Base-by-base conservation (phyloP, 2,888 invertebrate genomes). In the Coelopa pilipes region DNA sequence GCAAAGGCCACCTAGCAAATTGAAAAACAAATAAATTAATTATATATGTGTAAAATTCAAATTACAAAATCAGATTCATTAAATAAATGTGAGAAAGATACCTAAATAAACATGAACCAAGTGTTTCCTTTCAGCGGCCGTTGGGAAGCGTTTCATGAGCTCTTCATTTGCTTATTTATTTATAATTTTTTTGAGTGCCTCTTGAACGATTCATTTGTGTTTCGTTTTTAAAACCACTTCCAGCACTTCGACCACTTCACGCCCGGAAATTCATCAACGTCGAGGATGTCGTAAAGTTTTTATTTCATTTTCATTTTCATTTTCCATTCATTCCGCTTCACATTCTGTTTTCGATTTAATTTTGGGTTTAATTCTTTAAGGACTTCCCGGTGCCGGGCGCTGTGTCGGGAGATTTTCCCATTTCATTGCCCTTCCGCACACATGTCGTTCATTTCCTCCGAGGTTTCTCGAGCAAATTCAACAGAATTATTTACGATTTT, bases 11-110 rank as follows among this genome's bases (percentile, higher is more conserved):
- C 1, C 62, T 19, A 49, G 21, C 13, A 45, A 62, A n/a, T 70
- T 49, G n/a, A 24, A 50, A 45, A 24, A 34, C 24, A 47, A 50
- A 49, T 62, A 34, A 57, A 46, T 59, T 45, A 19, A 46, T n/a
- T 71, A 46, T 62, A 13, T 71, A 55, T 53, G 63, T 63, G 55
- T 65, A 71, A 45, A 71, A 65, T 57, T 71, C 63, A 53, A 71
- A 71, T 46, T 63, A 63, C 71, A 50, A 71, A 46, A 13, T 10
- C 46, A 71, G 55, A 71, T 55, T 71, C 71, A 63, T 63, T 63
- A 63, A 71, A 71, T 71, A 71, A 71, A 71, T 70, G 62, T 62
- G 50, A 62, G 17, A 70, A 70, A 49, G 7, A 59, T 59, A 34
- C 13, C 21, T 21, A 50, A 66, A 66, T 50, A 65, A 53, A 13